Conservation (phyloP, 2,888 invertebrate species). For the Prosopocoilus inquinatus region DNA sequence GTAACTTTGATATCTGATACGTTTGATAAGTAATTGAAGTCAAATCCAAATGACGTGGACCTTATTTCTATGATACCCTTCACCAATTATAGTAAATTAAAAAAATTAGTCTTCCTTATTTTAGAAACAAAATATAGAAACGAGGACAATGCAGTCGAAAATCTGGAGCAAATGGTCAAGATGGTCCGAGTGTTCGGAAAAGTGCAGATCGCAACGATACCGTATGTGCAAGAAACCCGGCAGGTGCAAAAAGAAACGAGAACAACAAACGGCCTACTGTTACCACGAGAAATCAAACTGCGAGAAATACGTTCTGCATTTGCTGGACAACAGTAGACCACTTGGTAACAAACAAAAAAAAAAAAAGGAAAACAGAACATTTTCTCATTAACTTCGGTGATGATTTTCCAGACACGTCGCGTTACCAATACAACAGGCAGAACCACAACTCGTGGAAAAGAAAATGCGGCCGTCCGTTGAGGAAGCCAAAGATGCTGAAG, state of each 20-base stretch:
- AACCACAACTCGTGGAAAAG: constrained; percentile 13
- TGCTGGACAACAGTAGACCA: constrained; percentile 39
- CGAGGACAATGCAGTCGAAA: constrained; percentile 41
- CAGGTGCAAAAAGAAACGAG: constrained; percentile 73
- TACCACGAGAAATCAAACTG: constrained; percentile 80
- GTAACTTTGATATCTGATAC: no score
- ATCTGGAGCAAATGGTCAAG: constrained; percentile 77
- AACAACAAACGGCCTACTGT: constrained; percentile 83
- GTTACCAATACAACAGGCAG: constrained; percentile 10
- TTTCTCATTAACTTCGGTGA: not conserved
- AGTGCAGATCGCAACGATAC: constrained; percentile 76
- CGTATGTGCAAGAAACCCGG: constrained; percentile 73
- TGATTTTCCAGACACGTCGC: constrained; percentile 9
- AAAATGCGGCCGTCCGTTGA: constrained; percentile 39
- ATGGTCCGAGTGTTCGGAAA: constrained; percentile 78
- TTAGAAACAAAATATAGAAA: constrained; percentile 40
- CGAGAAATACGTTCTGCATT: constrained; percentile 62
- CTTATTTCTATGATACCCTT: no score
- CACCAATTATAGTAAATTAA: no score
- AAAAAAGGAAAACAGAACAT: no score
- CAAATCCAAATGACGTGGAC: no score
- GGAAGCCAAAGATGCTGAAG: constrained; percentile 58
- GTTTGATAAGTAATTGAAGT: no score
- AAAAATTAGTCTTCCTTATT: constrained; percentile 21
- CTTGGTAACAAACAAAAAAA: constrained; percentile 12